These are phyloP conservation scores for Drosophila pseudoananassae DNA, from an alignment of 1,140 invertebrate genomes.

Conservation along the genomic window DNA sequence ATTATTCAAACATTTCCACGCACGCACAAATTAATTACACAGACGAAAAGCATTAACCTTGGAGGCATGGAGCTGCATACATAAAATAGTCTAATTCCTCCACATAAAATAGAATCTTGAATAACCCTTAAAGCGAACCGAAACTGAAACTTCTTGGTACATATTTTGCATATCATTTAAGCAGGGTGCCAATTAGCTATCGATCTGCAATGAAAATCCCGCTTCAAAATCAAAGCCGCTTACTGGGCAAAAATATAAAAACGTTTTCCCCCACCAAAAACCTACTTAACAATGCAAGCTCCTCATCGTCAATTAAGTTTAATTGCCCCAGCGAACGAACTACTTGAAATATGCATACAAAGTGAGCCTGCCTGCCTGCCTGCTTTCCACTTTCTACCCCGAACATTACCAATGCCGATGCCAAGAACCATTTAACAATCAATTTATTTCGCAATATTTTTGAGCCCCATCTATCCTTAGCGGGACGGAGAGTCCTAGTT, in stretches of 20 bases:
- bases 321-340: slow-evolving; percentile 73
- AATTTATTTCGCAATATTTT: slow-evolving; percentile 78
- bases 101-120: slow-evolving; percentile 1
- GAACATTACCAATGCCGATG: slow-evolving; percentile 23
- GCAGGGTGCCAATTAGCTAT: slow-evolving; percentile 41
- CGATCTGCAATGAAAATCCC: slow-evolving; percentile 19
- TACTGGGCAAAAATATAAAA: slow-evolving; percentile 15
- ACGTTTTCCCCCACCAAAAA: slow-evolving; percentile 15
- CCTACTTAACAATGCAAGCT: slow-evolving; percentile 49
- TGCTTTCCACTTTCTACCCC: slow-evolving; percentile 5
- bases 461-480: slow-evolving; percentile 26
- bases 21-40: slow-evolving; percentile 27
- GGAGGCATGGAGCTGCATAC: slow-evolving; percentile 19
- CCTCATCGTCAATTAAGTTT: slow-evolving; percentile 78
- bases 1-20: neutral
- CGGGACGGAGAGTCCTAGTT: neutral
- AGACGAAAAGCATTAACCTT: slow-evolving; percentile 20
- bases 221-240: slow-evolving; percentile 56
- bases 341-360: slow-evolving; percentile 77
- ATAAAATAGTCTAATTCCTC: slow-evolving; percentile 14
- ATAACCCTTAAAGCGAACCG: neutral
- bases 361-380: slow-evolving; percentile 44
- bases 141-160: neutral
- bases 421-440: slow-evolving; percentile 71
- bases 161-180: slow-evolving; percentile 35